These are phyloP conservation scores for Podargus strigoides DNA, from an alignment of 2,797 vertebrate genomes.

Conservation along the genomic window DNA sequence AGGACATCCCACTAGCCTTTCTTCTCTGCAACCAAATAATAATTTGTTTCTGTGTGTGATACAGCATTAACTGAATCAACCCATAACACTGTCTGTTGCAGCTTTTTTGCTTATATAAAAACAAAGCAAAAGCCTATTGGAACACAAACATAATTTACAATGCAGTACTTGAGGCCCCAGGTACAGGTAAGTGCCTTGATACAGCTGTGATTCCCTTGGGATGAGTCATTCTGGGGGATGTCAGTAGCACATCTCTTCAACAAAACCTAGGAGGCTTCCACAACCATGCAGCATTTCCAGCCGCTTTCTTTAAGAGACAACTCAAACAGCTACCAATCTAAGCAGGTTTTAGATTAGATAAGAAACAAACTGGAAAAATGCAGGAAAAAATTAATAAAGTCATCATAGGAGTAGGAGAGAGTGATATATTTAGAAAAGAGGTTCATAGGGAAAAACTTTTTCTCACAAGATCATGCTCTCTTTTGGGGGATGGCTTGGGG, in stretches of 20 bases:
- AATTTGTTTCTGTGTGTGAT: neutral
- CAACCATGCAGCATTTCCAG: neutral
- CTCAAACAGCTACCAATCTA: neutral
- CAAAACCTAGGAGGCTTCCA: neutral
- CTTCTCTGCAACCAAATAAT: neutral
- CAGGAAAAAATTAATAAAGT: neutral
- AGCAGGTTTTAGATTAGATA: neutral
- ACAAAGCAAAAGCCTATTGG: neutral
- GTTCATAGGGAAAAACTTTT: neutral
- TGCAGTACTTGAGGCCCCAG: neutral
- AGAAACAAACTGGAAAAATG: neutral
- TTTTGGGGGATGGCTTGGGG: fast-evolving
- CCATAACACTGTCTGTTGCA: neutral
- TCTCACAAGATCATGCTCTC: neutral
- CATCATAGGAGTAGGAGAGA: fast-evolving
- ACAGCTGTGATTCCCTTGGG: neutral
- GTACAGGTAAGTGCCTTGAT: neutral
- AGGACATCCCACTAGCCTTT: neutral
- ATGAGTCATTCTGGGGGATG: neutral
- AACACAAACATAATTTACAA: neutral
- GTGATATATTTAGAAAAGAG: neutral
- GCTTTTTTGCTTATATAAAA: neutral
- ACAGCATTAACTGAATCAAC: neutral
- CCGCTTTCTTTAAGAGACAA: neutral
- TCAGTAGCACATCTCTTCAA: neutral